Conservation (phyloP, 1,140 invertebrate species). For the Heliconius eleuchia region DNA sequence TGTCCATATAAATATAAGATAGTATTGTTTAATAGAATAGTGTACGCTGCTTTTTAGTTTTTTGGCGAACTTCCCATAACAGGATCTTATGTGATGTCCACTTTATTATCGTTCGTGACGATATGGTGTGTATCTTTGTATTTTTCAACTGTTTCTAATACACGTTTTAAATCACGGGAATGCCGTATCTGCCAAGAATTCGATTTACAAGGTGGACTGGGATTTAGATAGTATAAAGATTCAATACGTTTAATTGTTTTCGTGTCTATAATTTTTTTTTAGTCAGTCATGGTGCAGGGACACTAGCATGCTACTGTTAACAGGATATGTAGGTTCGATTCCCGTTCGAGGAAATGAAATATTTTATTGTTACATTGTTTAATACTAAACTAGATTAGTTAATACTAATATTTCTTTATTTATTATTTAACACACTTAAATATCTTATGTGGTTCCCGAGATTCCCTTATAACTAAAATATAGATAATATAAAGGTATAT, state of each 20-base stretch:
- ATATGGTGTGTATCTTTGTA: neutral
- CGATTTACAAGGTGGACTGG: neutral
- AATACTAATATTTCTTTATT: too few species aligned
- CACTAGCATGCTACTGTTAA: neutral
- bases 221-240: neutral
- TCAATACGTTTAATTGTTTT: neutral
- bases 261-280: too few species aligned
- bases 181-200: constrained; percentile 5
- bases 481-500: too few species aligned
- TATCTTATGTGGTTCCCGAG: too few species aligned
- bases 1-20: neutral
- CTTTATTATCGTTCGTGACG: neutral
- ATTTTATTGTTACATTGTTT: too few species aligned
- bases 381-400: too few species aligned
- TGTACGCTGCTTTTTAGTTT: neutral
- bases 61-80: neutral
- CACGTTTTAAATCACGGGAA: neutral
- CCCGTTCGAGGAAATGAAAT: neutral
- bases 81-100: neutral
- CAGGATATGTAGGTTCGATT: neutral
- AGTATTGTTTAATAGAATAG: neutral
- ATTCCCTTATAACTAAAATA: too few species aligned
- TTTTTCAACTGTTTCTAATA: constrained; percentile 1
- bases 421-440: too few species aligned
- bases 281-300: neutral